Evolutionary conservation across 2,113 vertebrate genomes (phyloP).

Genomic region (Semicossyphus pulcher): DNA sequence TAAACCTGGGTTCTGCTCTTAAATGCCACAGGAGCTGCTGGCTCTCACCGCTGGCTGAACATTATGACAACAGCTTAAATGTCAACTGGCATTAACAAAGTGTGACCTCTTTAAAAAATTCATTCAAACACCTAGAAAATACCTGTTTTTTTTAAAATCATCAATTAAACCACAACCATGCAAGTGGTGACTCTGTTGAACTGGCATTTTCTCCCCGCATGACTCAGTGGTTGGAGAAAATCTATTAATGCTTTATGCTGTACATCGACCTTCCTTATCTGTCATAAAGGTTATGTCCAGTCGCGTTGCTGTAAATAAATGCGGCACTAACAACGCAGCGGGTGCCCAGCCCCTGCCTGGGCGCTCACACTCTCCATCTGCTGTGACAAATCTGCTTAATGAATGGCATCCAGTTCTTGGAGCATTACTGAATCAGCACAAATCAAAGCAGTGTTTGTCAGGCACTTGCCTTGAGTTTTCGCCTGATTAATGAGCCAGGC

Average conservation of each 20-base stretch:
- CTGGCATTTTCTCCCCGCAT: background rate
- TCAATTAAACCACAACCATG: background rate
- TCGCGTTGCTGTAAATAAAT: constrained; percentile 25
- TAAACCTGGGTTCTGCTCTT: background rate
- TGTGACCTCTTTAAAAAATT: background rate
- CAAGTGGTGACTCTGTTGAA: background rate
- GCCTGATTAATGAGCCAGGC: constrained; percentile 66
- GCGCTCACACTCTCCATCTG: constrained; percentile 57
- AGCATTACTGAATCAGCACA: constrained; percentile 73
- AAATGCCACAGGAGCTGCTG: constrained; percentile 9
- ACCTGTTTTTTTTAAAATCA: constrained; percentile 28
- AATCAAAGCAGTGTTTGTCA: constrained; percentile 59
- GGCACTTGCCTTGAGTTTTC: constrained; percentile 41
- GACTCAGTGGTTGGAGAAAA: background rate
- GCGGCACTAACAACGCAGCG: constrained; percentile 48
- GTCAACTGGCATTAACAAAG: background rate
- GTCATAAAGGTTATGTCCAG: constrained; percentile 35
- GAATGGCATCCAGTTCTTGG: constrained; percentile 60
- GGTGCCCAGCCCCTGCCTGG: constrained; percentile 37
- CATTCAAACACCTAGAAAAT: background rate
- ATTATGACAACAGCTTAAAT: constrained; percentile 6
- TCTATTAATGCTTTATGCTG: background rate
- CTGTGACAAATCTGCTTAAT: constrained; percentile 72
- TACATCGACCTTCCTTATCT: constrained; percentile 13
- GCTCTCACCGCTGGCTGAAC: background rate